Percentiles rank a stretch among this genome's conserved stretches.
phyloP scores from a whole-genome alignment of 2,113 vertebrate genomes.

The Notothenia rossii region DNA sequence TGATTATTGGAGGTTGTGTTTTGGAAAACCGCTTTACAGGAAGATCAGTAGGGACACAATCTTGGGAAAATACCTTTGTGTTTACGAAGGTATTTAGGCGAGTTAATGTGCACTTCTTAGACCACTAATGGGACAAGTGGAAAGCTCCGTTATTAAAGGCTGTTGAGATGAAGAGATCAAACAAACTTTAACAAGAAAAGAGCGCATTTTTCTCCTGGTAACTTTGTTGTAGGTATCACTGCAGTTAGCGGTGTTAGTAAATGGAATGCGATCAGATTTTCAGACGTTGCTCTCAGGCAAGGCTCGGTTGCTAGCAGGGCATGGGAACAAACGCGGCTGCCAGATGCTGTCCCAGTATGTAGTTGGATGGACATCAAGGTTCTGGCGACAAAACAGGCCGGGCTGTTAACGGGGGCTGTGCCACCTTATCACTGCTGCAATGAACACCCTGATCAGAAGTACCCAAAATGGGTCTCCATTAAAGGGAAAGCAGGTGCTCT shows the following conservation, averaged over 20 bases:
- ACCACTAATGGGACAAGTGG: conserved; percentile 16
- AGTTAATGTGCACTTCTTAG: conserved; percentile 24
- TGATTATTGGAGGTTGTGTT: conserved; percentile 19
- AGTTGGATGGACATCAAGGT: conserved; percentile 76
- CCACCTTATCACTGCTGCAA: conserved; percentile 63
- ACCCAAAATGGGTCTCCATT: conserved; percentile 34
- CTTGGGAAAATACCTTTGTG: conserved; percentile 44
- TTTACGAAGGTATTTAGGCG: conserved; percentile 35
- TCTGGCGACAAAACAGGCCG: conserved; percentile 54
- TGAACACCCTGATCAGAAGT: conserved; percentile 49
- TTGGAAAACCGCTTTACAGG: conserved; percentile 10
- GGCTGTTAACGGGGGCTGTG: conserved; percentile 53
- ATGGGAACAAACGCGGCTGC: conserved; percentile 63
- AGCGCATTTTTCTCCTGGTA: conserved; percentile 7
- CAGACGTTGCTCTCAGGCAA: conserved; percentile 22
- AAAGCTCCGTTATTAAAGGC: conserved; percentile 32
- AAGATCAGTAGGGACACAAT: conserved; percentile 8
- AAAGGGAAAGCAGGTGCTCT: conserved; percentile 17
- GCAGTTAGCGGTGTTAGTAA: conserved; percentile 25
- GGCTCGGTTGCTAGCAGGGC: conserved; percentile 45
- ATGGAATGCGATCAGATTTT: conserved; percentile 44
- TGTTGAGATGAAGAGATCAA: conserved; percentile 46
- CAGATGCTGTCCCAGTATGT: conserved; percentile 79
- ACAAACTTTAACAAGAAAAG: neutral
- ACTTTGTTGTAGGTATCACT: neutral